phyloP scores from a whole-genome alignment of 2,113 vertebrate species.

The Alexandromys fortis region DNA sequence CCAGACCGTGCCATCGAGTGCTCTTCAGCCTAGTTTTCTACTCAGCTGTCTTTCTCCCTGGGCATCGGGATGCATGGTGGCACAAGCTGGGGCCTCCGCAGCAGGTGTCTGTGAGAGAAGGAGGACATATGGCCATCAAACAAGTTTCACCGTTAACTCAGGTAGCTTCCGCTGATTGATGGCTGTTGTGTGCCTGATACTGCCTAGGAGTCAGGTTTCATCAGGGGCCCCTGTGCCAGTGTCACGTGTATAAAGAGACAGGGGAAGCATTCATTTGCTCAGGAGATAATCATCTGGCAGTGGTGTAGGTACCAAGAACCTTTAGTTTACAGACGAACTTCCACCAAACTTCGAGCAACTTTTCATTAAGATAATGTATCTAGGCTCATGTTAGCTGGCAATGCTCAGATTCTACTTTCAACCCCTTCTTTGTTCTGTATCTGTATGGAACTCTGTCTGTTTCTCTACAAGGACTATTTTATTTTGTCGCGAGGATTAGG shows the following conservation, averaged over 20 bases:
- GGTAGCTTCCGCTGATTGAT: neutral
- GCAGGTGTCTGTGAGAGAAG: neutral
- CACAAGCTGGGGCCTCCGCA: neutral
- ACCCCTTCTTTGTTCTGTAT: neutral
- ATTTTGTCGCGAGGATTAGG: neutral
- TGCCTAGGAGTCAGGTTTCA: fast-evolving
- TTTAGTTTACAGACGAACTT: neutral
- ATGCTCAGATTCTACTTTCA: neutral
- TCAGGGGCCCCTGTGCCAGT: fast-evolving
- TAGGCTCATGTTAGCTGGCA: neutral
- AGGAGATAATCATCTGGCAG: neutral
- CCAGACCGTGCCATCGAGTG: neutral
- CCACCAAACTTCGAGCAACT: neutral
- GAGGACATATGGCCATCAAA: neutral
- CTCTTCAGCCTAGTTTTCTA: neutral
- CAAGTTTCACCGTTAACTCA: neutral
- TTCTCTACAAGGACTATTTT: neutral
- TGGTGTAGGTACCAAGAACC: neutral
- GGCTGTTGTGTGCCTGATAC: neutral
- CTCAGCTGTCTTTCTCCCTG: neutral
- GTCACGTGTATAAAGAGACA: too few species aligned
- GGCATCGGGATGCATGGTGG: neutral
- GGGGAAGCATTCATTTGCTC: fast-evolving
- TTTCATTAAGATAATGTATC: neutral
- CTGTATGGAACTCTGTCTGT: fast-evolving